Percentiles rank a stretch among this genome's conserved stretches.
These are phyloP conservation scores for Latrodectus hesperus DNA, from an alignment of 2,888 invertebrate genomes.

Conservation along the genomic window DNA sequence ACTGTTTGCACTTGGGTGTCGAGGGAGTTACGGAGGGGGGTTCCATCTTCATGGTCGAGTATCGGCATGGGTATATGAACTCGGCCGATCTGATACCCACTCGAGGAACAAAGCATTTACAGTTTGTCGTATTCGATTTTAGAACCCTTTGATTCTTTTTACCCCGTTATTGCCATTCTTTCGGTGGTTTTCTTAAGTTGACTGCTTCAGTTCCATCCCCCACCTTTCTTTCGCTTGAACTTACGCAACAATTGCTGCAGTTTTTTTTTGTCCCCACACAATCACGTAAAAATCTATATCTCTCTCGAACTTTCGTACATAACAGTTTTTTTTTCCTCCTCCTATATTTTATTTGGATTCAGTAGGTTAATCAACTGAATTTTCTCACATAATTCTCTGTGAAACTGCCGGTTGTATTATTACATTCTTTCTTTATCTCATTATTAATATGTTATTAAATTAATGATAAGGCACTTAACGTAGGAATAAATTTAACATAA, in stretches of 20 bases:
- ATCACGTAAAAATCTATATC: background rate
- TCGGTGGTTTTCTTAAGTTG: background rate
- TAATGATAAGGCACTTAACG: too few relatives aligned
- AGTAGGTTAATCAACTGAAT: too few relatives aligned
- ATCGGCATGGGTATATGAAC: conserved; percentile 45
- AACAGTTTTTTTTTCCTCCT: too few relatives aligned
- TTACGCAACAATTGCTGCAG: background rate
- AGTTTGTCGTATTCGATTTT: conserved; percentile 27
- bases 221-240: conserved; percentile 13
- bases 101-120: conserved; percentile 42
- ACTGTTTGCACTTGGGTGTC: conserved; percentile 52
- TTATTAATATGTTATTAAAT: too few relatives aligned
- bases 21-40: conserved; percentile 7
- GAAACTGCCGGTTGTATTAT: too few relatives aligned
- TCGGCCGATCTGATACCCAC: conserved; percentile 50
- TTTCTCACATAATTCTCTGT: too few relatives aligned
- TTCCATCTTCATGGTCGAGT: conserved; percentile 28
- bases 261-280: background rate
- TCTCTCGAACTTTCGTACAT: background rate
- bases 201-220: background rate
- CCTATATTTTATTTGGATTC: too few relatives aligned
- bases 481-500: too few relatives aligned
- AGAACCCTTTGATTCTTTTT: conserved; percentile 47
- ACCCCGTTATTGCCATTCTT: conserved; percentile 28
- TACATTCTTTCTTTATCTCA: too few relatives aligned